Conservation (phyloP, 30 jellyfish, hydroid and myxozoan species). For the Catostylus mosaicus region DNA sequence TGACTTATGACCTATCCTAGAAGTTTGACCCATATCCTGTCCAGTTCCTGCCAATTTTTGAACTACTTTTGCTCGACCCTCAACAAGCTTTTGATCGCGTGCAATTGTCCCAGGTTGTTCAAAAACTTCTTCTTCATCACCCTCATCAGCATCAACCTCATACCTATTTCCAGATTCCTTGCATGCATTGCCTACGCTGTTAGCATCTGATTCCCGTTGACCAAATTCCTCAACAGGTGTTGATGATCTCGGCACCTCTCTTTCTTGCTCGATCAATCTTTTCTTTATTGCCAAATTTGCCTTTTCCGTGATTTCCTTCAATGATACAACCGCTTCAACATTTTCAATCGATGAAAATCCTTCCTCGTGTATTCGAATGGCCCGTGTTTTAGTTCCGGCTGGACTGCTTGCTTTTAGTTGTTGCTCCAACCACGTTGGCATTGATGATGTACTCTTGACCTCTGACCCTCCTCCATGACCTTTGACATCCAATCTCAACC, state of each 20-base stretch:
- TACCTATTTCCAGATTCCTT: no score
- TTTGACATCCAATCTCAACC: background rate
- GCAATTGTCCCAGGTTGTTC: no score
- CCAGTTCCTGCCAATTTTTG: no score
- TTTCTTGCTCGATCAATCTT: constrained; percentile 28
- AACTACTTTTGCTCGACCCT: no score
- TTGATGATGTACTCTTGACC: background rate
- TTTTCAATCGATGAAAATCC: constrained; percentile 40
- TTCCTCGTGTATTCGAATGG: constrained; percentile 41
- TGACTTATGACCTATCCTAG: background rate
- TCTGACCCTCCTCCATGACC: background rate
- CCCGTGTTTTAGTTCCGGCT: constrained; percentile 53
- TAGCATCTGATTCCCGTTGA: no score
- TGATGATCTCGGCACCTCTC: constrained; percentile 47
- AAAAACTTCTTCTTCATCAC: no score
- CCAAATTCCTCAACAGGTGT: constrained; percentile 44
- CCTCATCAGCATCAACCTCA: no score
- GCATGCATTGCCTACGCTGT: no score
- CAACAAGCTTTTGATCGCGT: no score
- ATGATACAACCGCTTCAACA: constrained; percentile 25
- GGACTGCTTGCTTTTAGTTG: constrained; percentile 87
- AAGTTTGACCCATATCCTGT: background rate
- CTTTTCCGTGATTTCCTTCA: constrained; percentile 50
- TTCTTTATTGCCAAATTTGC: constrained; percentile 52
- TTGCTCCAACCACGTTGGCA: constrained; percentile 97